phyloP scores from a whole-genome alignment of 2,797 vertebrate genomes.

The Crax fasciolata region DNA sequence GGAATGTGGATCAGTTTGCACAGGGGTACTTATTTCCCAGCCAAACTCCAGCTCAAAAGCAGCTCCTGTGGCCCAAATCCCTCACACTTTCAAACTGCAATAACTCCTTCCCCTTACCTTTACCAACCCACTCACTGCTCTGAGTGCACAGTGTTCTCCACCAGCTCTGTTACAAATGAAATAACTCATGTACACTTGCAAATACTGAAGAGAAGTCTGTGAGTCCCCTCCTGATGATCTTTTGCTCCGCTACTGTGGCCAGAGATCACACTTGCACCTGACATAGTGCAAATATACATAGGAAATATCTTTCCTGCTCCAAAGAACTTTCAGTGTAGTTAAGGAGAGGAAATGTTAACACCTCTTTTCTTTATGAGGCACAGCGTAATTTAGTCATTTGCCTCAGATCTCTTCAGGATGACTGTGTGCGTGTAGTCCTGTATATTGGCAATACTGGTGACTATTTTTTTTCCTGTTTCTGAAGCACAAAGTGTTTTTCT shows the following conservation, averaged over 20 bases:
- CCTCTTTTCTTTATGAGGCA: not conserved
- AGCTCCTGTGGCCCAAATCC: not conserved
- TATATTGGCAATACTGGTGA: not conserved
- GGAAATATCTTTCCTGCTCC: not conserved
- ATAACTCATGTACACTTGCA: not conserved
- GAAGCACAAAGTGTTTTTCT: not conserved
- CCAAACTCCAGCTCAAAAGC: not conserved
- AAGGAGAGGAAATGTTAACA: not conserved
- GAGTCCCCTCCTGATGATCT: not conserved
- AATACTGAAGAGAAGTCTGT: not conserved
- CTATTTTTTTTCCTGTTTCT: not conserved
- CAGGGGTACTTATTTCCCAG: not conserved
- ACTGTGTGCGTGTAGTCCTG: not conserved
- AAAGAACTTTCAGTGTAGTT: not conserved
- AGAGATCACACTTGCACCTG: not conserved
- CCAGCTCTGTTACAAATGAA: not conserved
- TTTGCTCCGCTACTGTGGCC: rapidly evolving
- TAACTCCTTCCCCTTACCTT: not conserved
- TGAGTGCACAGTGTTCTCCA: not conserved
- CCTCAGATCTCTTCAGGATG: not conserved
- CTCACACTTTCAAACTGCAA: not conserved
- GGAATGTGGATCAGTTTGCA: not conserved
- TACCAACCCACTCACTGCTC: not conserved
- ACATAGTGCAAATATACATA: not conserved
- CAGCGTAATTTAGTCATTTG: not conserved